Conservation (phyloP, 2,113 vertebrate species). For the Hirundichthys speculiger region DNA sequence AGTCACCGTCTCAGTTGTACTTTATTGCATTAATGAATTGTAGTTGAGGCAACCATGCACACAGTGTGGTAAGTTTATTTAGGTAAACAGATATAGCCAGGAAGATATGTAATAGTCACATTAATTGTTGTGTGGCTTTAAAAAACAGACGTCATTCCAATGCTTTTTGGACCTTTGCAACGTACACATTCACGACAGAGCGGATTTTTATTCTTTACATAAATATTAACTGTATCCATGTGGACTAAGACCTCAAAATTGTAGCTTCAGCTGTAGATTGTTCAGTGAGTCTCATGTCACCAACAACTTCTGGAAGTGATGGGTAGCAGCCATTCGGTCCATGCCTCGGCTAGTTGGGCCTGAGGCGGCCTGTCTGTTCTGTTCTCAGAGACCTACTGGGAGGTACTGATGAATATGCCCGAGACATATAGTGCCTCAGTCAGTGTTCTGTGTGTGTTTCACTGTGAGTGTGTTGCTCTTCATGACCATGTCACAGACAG, state of each 20-base stretch:
- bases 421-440: constrained; percentile 12
- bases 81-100: neutral
- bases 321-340: constrained; percentile 37
- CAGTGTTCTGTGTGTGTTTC: constrained; percentile 7
- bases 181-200: neutral
- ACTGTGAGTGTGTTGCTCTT: neutral
- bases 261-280: neutral
- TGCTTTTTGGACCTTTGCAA: no score
- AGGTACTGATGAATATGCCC: constrained; percentile 33
- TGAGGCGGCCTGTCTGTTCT: constrained; percentile 29
- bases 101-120: neutral
- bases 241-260: neutral
- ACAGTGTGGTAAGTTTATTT: neutral
- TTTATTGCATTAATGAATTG: neutral
- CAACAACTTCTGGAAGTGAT: constrained; percentile 19
- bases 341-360: constrained; percentile 18
- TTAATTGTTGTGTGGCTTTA: no score
- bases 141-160: no score
- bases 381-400: constrained; percentile 42
- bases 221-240: neutral
- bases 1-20: no score
- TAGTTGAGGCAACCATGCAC: neutral
- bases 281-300: neutral
- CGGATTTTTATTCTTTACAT: neutral
- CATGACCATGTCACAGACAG: constrained; percentile 40